Evolutionary conservation across 2,797 vertebrate species (phyloP), one percentile per base, ranked within the genome.

Genomic region (Enteromius radiatus): DNA sequence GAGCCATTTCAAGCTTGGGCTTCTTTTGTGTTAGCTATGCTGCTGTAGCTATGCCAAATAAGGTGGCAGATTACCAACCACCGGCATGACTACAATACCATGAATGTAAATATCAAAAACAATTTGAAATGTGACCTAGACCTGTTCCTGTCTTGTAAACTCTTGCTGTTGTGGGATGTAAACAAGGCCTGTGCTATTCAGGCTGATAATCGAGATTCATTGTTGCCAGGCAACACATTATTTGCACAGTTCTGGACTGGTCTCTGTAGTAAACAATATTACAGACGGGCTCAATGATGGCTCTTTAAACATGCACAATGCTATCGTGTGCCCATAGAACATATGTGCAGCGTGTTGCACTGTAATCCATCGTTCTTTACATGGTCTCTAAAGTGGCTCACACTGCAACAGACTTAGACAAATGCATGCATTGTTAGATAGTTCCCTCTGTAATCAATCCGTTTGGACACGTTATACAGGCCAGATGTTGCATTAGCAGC

Each of bases 201-300:
- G 71, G 41, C 65, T 80, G 76, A 85, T 84, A 86, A 88, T 79
- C 15, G 23, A 85, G 69, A 76, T 81, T 84, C 77, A 47, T 64
- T 80, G 87, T 88, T 88, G 84, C 85, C 52, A 54, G 41, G 87
- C 85, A 88, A 88, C 85, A 52, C 65, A 85, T 84, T 85, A 88
- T 86, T 85, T 86, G 79, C 76, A 84, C 85, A 84, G 59, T 63
- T 15, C 61, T 63, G 21, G 21, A 68, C 75, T 85, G 64, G 75
- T 67, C 73, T 81, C 47, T 73, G 41, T 78, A 67, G 45, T 80
- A 68, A 67, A 73, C 31, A 76, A 49, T 59, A 80, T 71, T 74
- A 75, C 43, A 85, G 64, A 80, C 5, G 10, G 38, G n/a, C 41
- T 59, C 49, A 64, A 1, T 73, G 36, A 17, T 71, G 38, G 6